phyloP scores from a whole-genome alignment of 2,797 vertebrate species.

The Enteromius afrohamiltoni region DNA sequence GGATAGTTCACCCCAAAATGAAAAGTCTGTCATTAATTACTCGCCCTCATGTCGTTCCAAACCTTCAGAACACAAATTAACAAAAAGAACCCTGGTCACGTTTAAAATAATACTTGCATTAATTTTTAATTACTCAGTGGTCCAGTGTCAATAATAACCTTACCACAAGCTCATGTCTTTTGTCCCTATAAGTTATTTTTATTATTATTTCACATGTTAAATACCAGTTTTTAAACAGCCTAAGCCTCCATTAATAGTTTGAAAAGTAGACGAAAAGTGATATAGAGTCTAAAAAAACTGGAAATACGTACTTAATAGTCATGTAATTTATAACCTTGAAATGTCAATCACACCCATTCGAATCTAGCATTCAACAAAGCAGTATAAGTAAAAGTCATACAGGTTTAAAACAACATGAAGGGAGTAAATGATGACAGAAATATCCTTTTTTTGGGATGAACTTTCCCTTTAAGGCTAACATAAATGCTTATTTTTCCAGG shows the following conservation, averaged over 20 bases:
- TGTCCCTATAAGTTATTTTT: neutral
- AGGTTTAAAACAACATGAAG: neutral
- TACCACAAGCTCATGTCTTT: neutral
- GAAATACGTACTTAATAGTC: neutral
- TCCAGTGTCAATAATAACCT: neutral
- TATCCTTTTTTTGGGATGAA: neutral
- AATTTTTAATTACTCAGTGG: neutral
- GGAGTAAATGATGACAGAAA: neutral
- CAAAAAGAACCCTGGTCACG: neutral
- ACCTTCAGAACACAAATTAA: no score
- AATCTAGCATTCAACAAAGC: neutral
- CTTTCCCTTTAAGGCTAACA: neutral
- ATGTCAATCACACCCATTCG: neutral
- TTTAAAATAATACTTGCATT: neutral
- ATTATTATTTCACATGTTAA: neutral
- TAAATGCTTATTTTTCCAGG: neutral
- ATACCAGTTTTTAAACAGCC: neutral
- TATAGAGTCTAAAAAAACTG: neutral
- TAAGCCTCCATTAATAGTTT: neutral
- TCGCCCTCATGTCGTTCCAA: no score
- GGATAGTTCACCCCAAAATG: no score
- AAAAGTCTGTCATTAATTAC: no score
- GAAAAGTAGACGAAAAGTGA: neutral
- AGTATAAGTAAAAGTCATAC: neutral
- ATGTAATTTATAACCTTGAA: neutral